These are phyloP conservation scores for Halichondria panicea DNA, from an alignment of 37 sponge, comb jelly and placozoan genomes.

Conservation along the genomic window DNA sequence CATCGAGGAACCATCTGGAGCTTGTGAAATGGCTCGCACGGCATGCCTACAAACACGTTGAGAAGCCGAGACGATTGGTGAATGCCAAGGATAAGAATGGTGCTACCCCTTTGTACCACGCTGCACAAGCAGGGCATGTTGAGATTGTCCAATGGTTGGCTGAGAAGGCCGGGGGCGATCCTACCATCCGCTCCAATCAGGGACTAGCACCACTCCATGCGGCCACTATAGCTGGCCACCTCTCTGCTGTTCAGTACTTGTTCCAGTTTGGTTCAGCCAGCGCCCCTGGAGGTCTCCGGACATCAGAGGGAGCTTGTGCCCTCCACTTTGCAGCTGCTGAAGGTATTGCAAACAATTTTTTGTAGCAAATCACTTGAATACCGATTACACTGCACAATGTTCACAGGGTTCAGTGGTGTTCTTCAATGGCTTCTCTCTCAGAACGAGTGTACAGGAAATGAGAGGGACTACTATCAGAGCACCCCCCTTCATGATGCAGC, in stretches of 20 bases:
- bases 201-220: constrained; percentile 87
- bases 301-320: constrained; percentile 68
- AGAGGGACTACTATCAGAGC: constrained; percentile 75
- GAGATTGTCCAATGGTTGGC: constrained; percentile 78
- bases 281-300: constrained; percentile 66
- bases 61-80: constrained; percentile 53
- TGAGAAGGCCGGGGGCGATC: constrained; percentile 82
- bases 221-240: constrained; percentile 72
- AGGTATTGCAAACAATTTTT: constrained; percentile 21
- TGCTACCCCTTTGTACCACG: constrained; percentile 86
- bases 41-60: constrained; percentile 42
- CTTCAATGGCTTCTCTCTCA: constrained; percentile 66
- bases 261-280: constrained; percentile 76
- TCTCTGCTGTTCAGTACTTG: constrained; percentile 72
- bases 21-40: constrained; percentile 65
- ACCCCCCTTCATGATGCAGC: constrained; percentile 89
- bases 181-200: constrained; percentile 55
- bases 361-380: not conserved
- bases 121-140: constrained; percentile 80
- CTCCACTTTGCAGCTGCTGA: constrained; percentile 79
- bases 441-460: constrained; percentile 69
- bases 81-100: constrained; percentile 84
- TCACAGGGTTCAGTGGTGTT: constrained; percentile 59
- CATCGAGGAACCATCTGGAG: constrained; percentile 75
- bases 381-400: not conserved